Percentiles rank a stretch among this genome's conserved stretches.
These are phyloP conservation scores for Periophthalmus modestus DNA, from an alignment of 2,113 vertebrate species.

Conservation along the genomic window DNA sequence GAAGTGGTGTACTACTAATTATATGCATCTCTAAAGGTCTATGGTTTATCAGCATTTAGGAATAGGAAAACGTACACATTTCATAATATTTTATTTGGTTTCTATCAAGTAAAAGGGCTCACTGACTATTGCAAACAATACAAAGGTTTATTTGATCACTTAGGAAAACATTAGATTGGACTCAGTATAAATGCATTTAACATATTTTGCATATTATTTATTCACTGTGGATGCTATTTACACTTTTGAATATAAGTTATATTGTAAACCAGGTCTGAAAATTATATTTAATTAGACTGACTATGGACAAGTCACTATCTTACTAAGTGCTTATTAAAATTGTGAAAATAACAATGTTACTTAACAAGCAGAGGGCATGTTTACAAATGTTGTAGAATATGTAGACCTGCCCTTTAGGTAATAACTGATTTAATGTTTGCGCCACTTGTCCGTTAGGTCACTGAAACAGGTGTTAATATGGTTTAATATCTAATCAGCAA, in stretches of 20 bases:
- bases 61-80: neutral
- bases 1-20: slow-evolving; percentile 19
- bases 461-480: neutral
- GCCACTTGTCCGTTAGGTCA: neutral
- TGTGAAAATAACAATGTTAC: neutral
- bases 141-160: neutral
- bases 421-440: neutral
- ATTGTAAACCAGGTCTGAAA: neutral
- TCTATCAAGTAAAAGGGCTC: neutral
- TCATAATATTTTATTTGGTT: neutral
- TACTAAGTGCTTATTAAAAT: neutral
- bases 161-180: neutral
- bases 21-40: slow-evolving; percentile 3
- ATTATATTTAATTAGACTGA: neutral
- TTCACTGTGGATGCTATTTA: neutral
- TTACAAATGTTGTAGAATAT: neutral
- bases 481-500: neutral
- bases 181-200: neutral
- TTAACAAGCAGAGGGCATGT: neutral
- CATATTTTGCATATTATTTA: neutral
- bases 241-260: neutral
- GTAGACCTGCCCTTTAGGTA: neutral
- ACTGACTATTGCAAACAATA: neutral
- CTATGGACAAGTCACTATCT: neutral
- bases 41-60: neutral